Percentiles rank a stretch among this genome's conserved stretches.
Conservation (phyloP, 2,113 vertebrate species). For the Onychorhynchus coronatus region DNA sequence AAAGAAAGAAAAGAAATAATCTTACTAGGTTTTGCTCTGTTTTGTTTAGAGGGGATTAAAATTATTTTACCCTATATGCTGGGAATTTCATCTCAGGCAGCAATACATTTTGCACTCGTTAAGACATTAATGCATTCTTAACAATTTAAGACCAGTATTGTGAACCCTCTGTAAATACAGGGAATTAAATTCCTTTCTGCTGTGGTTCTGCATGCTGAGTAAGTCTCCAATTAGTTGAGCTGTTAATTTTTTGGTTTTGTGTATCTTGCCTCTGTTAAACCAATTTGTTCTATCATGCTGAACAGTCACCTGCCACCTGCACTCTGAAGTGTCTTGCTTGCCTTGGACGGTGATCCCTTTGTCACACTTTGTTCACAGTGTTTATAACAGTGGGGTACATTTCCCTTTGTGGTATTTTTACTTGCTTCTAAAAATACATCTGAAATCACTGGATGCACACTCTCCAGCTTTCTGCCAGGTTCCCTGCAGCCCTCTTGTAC, state of each 20-base stretch:
- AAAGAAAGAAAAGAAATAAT: not conserved
- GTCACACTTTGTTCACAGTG: not conserved
- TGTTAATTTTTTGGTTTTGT: constrained; percentile 17
- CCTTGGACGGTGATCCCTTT: not conserved
- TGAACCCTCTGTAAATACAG: not conserved
- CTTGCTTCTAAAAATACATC: constrained; percentile 2
- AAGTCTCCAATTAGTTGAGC: not conserved
- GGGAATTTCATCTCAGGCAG: not conserved
- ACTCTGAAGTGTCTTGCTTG: not conserved
- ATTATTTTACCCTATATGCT: not conserved
- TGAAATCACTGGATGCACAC: not conserved
- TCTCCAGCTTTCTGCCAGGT: not conserved
- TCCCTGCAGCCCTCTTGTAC: not conserved
- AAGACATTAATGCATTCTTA: not conserved
- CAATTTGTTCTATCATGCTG: not conserved
- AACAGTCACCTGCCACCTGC: not conserved
- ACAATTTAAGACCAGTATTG: not conserved
- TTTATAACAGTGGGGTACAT: not conserved
- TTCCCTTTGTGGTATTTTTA: not conserved
- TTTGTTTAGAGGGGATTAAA: not conserved
- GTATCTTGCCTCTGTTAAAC: not conserved
- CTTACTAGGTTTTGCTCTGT: not conserved
- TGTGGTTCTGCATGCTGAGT: not conserved
- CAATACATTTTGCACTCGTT: not conserved
- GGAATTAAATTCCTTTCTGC: not conserved